Evolutionary conservation across 1,140 invertebrate genomes (phyloP).

Genomic region (Hirudo medicinalis): DNA sequence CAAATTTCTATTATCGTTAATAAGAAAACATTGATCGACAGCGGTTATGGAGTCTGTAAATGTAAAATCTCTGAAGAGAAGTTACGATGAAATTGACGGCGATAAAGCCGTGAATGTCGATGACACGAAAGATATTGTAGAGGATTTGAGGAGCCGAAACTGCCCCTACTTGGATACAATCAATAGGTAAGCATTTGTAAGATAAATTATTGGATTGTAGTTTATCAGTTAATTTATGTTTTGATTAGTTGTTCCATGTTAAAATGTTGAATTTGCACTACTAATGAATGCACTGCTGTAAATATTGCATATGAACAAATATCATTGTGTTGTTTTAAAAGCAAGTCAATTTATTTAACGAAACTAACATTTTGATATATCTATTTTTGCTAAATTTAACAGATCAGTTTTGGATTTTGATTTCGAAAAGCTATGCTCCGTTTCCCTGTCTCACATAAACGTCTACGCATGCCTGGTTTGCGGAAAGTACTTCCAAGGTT

Average conservation of each 20-base stretch:
- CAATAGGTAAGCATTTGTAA: slow-evolving; percentile 49
- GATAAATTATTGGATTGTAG: slow-evolving; percentile 1
- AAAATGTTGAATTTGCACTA: not conserved
- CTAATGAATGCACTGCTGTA: too few relatives aligned
- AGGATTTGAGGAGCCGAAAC: slow-evolving; percentile 30
- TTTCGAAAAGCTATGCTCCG: slow-evolving; percentile 98
- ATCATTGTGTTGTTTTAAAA: not conserved
- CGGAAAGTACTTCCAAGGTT: slow-evolving; percentile 94
- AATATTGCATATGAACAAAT: not conserved
- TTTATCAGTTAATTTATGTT: not conserved
- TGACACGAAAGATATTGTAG: not conserved
- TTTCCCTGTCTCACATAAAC: slow-evolving; percentile 94
- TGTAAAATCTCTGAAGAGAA: not conserved
- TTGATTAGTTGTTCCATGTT: not conserved
- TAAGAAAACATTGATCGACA: not conserved
- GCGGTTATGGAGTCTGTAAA: not conserved
- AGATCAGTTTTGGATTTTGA: slow-evolving; percentile 92
- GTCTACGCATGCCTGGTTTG: slow-evolving; percentile 99
- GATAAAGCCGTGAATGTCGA: too few relatives aligned
- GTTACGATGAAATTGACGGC: not conserved
- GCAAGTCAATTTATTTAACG: not conserved
- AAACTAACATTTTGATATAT: not conserved
- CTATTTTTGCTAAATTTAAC: too few relatives aligned
- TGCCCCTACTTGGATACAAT: slow-evolving; percentile 95
- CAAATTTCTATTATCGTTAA: not conserved